Evolutionary conservation across 2,113 vertebrate species (phyloP), one percentile per base, ranked within the genome.

Genomic region (Neofelis nebulosa): DNA sequence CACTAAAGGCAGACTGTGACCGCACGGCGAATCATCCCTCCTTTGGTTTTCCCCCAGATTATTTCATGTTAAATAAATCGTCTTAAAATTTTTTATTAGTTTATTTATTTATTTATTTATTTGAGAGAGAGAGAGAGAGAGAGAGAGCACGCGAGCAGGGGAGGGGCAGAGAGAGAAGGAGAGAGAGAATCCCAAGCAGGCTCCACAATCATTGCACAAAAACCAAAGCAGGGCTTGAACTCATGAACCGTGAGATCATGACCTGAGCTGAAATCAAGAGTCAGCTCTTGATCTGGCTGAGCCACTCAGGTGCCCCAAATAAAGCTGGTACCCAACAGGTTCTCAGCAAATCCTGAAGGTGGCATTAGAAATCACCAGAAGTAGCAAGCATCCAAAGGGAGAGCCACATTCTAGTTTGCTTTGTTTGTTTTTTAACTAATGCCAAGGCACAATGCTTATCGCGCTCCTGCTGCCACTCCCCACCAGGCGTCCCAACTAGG

Each of bases 281-380:
- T 61, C 3, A 21, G 57, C 21, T 8, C 21, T 61, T 61, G 23
- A 61, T 45, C 57, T 21, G 7, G 23, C 57, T 23, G 21, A 61
- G 57, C 57, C 21, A 6, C 57, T 61, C 57, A 23, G 57, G 21
- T 0, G 8, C 57, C 57, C 57, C 57, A 61, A 61, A 61, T 61
- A 61, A 89, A 98, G 93, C 94, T 81, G 80, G 96, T 97, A 81
- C 91, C 11, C 95, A 98, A 96, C 74, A 95, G 92, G 96, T 98
- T 98, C 98, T 98, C 97, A 98, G 96, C 83, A 98, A 96, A 98
- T 98, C 98, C 98, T 98, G 97, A 96, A 98, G 96, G 98, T 38
- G 84, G 91, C 92, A 97, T 98, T 97, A 97, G 98, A 94, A 92
- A 78, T 25, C 98, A 97, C 94, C 89, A 5, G 19, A 94, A 85